Conservation (phyloP, 2,797 vertebrate species). For the Mico argentatus region DNA sequence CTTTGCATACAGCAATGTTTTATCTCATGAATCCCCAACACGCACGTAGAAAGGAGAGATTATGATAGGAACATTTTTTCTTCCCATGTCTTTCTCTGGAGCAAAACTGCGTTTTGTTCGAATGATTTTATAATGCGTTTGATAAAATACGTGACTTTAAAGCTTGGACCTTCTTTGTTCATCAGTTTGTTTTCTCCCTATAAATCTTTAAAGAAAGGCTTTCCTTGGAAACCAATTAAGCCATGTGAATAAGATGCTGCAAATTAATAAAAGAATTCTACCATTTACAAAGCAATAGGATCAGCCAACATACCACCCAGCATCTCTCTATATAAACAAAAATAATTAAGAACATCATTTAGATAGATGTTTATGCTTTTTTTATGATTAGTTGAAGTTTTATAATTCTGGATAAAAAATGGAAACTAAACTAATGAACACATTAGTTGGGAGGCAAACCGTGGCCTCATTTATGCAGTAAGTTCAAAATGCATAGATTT, state of each 20-base stretch:
- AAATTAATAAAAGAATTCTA: conserved; percentile 34
- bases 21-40: neutral
- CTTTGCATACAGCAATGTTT: neutral
- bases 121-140: neutral
- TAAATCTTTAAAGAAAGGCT: neutral
- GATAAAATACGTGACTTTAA: neutral
- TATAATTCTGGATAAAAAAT: conserved; percentile 47
- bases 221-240: neutral
- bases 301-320: neutral
- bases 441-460: conserved; percentile 15
- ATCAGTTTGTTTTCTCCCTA: neutral
- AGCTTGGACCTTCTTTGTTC: neutral
- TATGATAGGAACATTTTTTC: neutral
- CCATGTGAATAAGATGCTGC: neutral
- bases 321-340: conserved; percentile 52
- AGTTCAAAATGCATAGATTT: neutral
- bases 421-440: conserved; percentile 63
- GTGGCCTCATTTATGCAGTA: conserved; percentile 44
- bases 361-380: conserved; percentile 52
- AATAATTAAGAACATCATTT: conserved; percentile 66
- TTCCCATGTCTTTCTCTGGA: neutral
- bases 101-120: neutral
- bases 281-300: neutral
- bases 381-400: conserved; percentile 64
- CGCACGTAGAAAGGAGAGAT: neutral